Evolutionary conservation across 2,797 vertebrate genomes (phyloP), one percentile per base, ranked within the genome.

Genomic region (Chloroceryle inda): DNA sequence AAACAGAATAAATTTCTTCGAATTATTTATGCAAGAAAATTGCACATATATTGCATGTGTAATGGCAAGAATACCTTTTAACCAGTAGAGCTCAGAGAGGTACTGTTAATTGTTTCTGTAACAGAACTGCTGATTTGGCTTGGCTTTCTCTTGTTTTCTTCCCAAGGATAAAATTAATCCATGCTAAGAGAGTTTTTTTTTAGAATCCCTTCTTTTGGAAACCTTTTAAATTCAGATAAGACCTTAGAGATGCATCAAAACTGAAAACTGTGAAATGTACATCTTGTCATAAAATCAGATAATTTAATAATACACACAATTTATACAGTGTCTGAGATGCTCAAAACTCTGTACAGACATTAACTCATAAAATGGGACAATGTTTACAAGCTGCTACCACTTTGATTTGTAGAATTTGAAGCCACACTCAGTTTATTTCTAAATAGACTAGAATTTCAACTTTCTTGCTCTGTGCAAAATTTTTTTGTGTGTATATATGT

Each of bases 281-380:
- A 79, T 31, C 77, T 86, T 92, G 61, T 91, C 68, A 58, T 35
- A 6, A 83, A 93, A 85, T 89, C 64, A 77, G 74, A 83, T 77
- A 11, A 89, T 75, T 90, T 83, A 14, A n/a, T 75, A 72, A 72
- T 59, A 15, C 13, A 23, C 11, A 13, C 14, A 72, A 78, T 74
- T 91, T 91, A 63, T 68, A 66, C 33, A 74, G 33, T 37, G 12
- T 76, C 40, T 58, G 61, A 83, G 49, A 68, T 85, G 52, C 53
- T 92, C 49, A 81, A 89, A 95, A 83, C n/a, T 67, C 74, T 68
- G 14, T 56, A 50, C 61, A 88, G 85, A 59, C 4, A 66, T 88
- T 91, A 93, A 64, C 40, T 85, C n/a, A 72, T 83, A 91, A 94
- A 91, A 83, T 75, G 58, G 52, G 68, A 89, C 49, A 91, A 31